Conservation (phyloP, 2,888 invertebrate genomes). For the Heliconius charithonia region DNA sequence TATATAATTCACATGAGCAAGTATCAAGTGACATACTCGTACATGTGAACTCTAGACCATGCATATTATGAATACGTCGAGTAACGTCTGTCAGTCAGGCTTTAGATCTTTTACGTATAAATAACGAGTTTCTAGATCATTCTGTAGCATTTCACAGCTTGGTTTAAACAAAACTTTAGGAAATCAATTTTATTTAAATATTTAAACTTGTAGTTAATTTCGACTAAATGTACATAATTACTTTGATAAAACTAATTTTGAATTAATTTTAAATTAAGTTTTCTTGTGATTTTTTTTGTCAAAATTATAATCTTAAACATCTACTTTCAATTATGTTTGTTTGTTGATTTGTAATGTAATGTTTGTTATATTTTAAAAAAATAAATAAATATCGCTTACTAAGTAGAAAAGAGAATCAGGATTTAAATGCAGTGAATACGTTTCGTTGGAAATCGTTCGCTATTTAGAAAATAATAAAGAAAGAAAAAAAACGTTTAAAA, state of each 20-base stretch:
- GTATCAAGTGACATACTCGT: background rate
- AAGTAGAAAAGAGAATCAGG: too few relatives aligned
- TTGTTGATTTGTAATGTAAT: background rate
- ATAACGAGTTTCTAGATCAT: background rate
- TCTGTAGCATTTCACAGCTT: background rate
- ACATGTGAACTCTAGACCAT: background rate
- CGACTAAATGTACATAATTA: background rate
- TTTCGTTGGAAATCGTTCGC: too few relatives aligned
- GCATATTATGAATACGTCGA: slow-evolving; percentile 7
- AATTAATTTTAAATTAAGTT: background rate
- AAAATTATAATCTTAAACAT: background rate
- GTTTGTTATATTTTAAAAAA: too few relatives aligned
- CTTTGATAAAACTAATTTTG: background rate
- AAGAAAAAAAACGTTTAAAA: too few relatives aligned
- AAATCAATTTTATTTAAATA: background rate
- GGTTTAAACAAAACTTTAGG: background rate
- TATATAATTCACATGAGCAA: slow-evolving; percentile 7
- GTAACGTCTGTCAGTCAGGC: slow-evolving; percentile 7
- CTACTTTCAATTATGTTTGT: background rate
- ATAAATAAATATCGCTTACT: too few relatives aligned
- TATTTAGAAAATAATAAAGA: too few relatives aligned
- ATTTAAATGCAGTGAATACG: too few relatives aligned
- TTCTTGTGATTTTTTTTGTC: background rate
- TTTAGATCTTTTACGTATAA: slow-evolving; percentile 18
- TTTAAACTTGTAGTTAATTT: background rate